Conservation (phyloP, 2,113 vertebrate species). For the Pseudopodoces humilis region DNA sequence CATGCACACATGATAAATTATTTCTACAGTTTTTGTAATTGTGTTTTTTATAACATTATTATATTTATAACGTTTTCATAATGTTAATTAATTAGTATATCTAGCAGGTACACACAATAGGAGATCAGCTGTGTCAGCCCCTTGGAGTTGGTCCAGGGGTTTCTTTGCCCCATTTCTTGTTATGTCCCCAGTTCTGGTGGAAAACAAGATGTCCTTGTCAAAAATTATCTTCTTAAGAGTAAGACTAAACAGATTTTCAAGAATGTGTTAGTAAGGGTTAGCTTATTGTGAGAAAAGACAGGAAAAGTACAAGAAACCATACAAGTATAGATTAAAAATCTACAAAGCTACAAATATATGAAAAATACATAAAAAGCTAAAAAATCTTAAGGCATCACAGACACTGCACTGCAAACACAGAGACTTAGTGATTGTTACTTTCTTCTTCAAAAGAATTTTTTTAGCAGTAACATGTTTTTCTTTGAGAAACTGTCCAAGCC, state of each 20-base stretch:
- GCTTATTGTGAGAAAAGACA: background rate
- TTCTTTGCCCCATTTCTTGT: background rate
- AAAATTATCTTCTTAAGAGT: background rate
- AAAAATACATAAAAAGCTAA: background rate
- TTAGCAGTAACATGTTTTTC: background rate
- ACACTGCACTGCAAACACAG: background rate
- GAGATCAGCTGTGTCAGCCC: background rate
- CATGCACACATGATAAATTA: accelerated
- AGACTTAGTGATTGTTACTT: background rate
- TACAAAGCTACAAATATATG: background rate
- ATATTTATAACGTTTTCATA: background rate
- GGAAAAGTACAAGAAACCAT: background rate
- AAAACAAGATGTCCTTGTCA: background rate
- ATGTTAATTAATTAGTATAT: background rate
- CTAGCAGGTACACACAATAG: background rate
- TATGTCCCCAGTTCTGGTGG: background rate
- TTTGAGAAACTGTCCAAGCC: background rate
- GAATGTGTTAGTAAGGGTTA: background rate
- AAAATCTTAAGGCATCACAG: background rate
- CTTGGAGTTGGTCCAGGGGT: background rate
- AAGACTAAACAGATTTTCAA: background rate
- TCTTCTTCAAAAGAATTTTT: background rate
- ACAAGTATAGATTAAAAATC: background rate
- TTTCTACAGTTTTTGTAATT: background rate
- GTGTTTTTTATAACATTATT: too few species aligned